These are phyloP conservation scores for Hypomesus transpacificus DNA, from an alignment of 2,113 vertebrate species.

Conservation along the genomic window DNA sequence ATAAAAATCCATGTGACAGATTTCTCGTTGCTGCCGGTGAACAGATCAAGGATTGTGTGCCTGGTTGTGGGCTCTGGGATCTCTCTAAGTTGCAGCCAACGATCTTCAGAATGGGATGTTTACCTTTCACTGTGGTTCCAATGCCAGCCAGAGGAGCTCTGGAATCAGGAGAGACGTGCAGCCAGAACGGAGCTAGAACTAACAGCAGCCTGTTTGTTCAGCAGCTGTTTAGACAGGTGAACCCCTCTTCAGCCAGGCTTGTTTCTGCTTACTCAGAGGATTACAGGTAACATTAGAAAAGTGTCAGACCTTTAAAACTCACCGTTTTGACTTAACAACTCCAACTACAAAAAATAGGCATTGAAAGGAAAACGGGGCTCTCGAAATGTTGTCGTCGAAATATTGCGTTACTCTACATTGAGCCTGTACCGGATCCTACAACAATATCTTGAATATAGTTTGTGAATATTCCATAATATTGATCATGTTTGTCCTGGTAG, in stretches of 20 bases:
- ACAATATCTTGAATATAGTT: not conserved
- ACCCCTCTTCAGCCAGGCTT: slow-evolving; percentile 16
- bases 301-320: slow-evolving; percentile 29
- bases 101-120: slow-evolving; percentile 34
- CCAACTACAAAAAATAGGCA: slow-evolving; percentile 5
- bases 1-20: slow-evolving; percentile 13
- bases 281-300: slow-evolving; percentile 31
- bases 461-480: slow-evolving; percentile 6
- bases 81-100: slow-evolving; percentile 39
- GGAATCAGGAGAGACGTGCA: not conserved
- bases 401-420: not conserved
- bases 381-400: slow-evolving; percentile 9
- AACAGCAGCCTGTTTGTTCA: slow-evolving; percentile 49
- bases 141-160: slow-evolving; percentile 23
- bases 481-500: slow-evolving; percentile 4
- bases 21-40: slow-evolving; percentile 17
- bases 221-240: slow-evolving; percentile 66
- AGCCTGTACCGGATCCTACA: not conserved
- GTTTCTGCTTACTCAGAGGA: slow-evolving; percentile 46
- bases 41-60: slow-evolving; percentile 39
- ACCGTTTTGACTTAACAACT: slow-evolving; percentile 23
- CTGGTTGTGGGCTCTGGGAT: slow-evolving; percentile 25
- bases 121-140: slow-evolving; percentile 35
- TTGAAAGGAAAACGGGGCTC: slow-evolving; percentile 15
- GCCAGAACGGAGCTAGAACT: slow-evolving; percentile 15